These are phyloP conservation scores for Eulithis testata DNA, from an alignment of 2,888 invertebrate species.

Conservation along the genomic window DNA sequence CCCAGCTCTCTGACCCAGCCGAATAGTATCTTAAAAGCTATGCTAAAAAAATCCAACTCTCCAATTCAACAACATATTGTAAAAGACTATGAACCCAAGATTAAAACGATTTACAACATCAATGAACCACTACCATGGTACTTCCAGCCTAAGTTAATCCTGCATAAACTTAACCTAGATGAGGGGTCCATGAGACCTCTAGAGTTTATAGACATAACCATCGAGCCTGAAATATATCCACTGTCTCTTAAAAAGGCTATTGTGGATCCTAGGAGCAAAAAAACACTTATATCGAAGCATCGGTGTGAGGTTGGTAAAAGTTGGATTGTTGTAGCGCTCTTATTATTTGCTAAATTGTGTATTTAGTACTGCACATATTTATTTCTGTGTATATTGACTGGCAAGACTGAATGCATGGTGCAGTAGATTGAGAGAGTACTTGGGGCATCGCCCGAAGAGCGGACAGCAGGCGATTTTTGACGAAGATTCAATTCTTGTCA, in stretches of 20 bases:
- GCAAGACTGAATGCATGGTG: too few relatives aligned
- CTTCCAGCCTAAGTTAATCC: slow-evolving; percentile 58
- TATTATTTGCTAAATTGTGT: too few relatives aligned
- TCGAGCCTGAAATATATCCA: background rate
- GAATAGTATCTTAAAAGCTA: slow-evolving; percentile 29
- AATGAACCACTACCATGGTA: slow-evolving; percentile 58
- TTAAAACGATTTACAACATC: slow-evolving; percentile 52
- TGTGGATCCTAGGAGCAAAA: slow-evolving; percentile 60
- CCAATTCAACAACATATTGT: too few relatives aligned
- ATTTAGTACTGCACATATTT: too few relatives aligned
- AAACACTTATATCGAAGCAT: slow-evolving; percentile 62
- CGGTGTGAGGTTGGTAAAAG: slow-evolving; percentile 63
- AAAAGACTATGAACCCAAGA: slow-evolving; percentile 2
- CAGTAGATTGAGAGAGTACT: too few relatives aligned
- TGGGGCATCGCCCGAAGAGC: too few relatives aligned
- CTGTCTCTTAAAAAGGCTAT: slow-evolving; percentile 52
- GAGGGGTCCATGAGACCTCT: slow-evolving; percentile 22
- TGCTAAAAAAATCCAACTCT: background rate
- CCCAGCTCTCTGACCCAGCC: background rate
- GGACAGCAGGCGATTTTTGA: too few relatives aligned
- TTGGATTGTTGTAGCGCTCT: slow-evolving; percentile 4
- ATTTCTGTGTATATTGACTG: too few relatives aligned
- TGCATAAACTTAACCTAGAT: slow-evolving; percentile 53
- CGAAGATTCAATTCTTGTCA: too few relatives aligned
- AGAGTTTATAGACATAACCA: slow-evolving; percentile 24